Evolutionary conservation across 2,888 invertebrate species (phyloP), one percentile per base, ranked within the genome.

Genomic region (Acholoe squamosa): DNA sequence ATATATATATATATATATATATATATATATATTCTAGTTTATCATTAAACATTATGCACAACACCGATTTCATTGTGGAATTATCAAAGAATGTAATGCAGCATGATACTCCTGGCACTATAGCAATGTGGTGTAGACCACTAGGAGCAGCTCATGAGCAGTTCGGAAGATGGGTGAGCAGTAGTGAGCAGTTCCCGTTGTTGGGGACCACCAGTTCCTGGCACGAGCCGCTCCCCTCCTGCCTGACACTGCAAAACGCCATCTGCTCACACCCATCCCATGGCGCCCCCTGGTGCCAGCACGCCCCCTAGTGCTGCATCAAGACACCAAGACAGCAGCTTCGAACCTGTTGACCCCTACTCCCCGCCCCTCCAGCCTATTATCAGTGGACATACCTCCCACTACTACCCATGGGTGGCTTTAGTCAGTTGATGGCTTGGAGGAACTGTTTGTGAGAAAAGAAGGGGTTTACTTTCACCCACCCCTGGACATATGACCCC

Each of bases 311-410:
- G 76, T 25, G 76, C 28, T 16, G 76, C 31, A 76, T 76, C 76
- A 25, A 76, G 76, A 76, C 76, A 31, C 76, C 28, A 76, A 76
- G 31, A 76, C 76, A 76, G 19, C 76, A 25, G 25, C 25, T 76
- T 25, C 31, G 76, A 76, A 76, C 76, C 76, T 31, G 31, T 25
- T 76, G 76, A 76, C 25, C 61, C 76, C 16, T 31, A 19, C 31
- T 76, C 28, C n/a, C 28, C 76, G 76, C 25, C 16, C 76, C 25
- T n/a, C 76, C 31, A n/a, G 31, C 16, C 76, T 25, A 76, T 76
- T 76, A 76, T 76, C 76, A 76, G 76, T 31, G 28, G 76, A 76
- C 76, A 76, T 76, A 76, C 76, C 76, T n/a, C 76, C 76, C 31
- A 25, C 76, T 28, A 61, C 61, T 61, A 61, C 25, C 22, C 61